Percentiles rank a stretch among this genome's conserved stretches.
These are phyloP conservation scores for Melieria crassipennis DNA, from an alignment of 2,888 invertebrate species.

Conservation along the genomic window DNA sequence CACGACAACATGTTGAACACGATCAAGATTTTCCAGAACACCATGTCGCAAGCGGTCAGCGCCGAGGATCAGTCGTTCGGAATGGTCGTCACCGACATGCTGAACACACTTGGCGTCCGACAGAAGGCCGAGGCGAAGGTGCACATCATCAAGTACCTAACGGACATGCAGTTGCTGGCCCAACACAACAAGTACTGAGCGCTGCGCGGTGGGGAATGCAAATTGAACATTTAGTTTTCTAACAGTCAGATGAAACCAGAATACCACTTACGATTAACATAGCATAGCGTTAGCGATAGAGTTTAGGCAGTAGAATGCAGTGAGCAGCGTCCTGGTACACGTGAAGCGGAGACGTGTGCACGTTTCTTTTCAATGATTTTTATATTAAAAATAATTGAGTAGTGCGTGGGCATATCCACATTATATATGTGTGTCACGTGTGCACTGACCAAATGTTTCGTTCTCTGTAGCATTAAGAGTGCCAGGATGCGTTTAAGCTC, in stretches of 20 bases:
- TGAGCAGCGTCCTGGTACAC: background rate
- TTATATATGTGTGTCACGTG: no score
- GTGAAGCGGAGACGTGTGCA: background rate
- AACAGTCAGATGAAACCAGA: constrained; percentile 17
- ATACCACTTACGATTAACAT: constrained; percentile 17
- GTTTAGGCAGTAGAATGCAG: constrained; percentile 4
- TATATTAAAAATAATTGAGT: constrained; percentile 34
- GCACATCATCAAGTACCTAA: constrained; percentile 61
- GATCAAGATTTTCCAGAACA: constrained; percentile 62
- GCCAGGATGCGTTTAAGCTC: no score
- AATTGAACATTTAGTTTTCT: constrained; percentile 17
- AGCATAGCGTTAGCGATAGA: constrained; percentile 5
- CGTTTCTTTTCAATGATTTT: constrained; percentile 18
- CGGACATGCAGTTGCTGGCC: constrained; percentile 61
- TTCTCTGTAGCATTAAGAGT: no score
- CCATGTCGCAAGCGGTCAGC: constrained; percentile 59
- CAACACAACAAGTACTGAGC: constrained; percentile 60
- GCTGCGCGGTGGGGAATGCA: constrained; percentile 7
- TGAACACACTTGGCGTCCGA: constrained; percentile 59
- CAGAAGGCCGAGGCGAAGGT: constrained; percentile 63
- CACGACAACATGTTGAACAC: constrained; percentile 61
- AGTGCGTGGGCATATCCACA: background rate
- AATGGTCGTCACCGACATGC: constrained; percentile 62
- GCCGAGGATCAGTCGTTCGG: constrained; percentile 62
- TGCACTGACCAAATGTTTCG: no score